Evolutionary conservation across 2,113 vertebrate genomes (phyloP), one percentile per base, ranked within the genome.

Genomic region (Maccullochella peelii): DNA sequence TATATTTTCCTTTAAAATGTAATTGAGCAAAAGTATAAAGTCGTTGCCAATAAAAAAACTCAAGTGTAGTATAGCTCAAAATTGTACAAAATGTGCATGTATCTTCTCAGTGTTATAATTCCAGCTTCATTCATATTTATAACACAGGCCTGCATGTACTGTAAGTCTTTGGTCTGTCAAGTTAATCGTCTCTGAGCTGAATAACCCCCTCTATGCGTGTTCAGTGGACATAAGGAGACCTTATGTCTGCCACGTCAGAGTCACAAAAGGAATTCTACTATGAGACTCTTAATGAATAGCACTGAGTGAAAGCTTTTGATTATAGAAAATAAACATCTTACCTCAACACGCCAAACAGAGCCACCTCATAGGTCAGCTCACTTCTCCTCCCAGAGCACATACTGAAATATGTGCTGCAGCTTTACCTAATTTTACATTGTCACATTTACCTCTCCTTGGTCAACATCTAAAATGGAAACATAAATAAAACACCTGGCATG

Each of bases 311-410:
- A 65, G 84, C 38, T 86, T 86, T 71, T 84, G 65, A 86, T 89
- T 84, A 84, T 14, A 62, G 63, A 78, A 75, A 84, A 74, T 81
- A 86, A 86, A 84, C 84, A 86, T 75, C 33, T 77, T 86, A 77
- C 77, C 69, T 83, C 83, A 57, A 20, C 72, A 61, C 72, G 50
- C 8, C 2, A 5, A 67, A 75, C 57, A 70, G 78, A 68, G 59
- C 63, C 40, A 25, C 16, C 40, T 0, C 50, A 61, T 33, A 59
- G 18, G 67, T 75, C 77, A 66, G 59, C 47, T 47, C 44, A 21
- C 18, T 21, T 58, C 55, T 70, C 42, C 21, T 58, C 65, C 63
- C 52, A 59, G 49, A 59, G 57, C 21, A 59, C 58, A 20, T 7
- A 42, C 0, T 5, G 49, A 42, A 77, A 52, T n/a, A 52, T 76